Conservation (phyloP, 1,140 invertebrate species). For the Drusus annulatus region DNA sequence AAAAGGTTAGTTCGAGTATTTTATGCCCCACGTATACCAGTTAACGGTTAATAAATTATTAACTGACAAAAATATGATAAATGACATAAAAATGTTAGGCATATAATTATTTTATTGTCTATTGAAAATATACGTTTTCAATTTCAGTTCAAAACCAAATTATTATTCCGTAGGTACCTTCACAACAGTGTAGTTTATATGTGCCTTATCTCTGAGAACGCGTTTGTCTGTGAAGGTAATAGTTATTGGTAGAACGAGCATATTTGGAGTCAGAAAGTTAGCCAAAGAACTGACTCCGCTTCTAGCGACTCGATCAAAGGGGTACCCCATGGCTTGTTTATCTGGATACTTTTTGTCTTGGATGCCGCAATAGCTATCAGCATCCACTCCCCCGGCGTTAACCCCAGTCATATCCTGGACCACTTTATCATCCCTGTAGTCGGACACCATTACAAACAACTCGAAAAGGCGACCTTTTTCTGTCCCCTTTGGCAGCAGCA, state of each 20-base stretch:
- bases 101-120: too few species aligned
- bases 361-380: slow-evolving; percentile 81
- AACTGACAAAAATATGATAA: too few species aligned
- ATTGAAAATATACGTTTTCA: too few species aligned
- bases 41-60: too few species aligned
- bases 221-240: slow-evolving; percentile 67
- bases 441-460: slow-evolving; percentile 82
- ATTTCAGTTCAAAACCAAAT: too few species aligned
- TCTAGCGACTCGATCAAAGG: slow-evolving; percentile 78
- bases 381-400: slow-evolving; percentile 73
- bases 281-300: slow-evolving; percentile 66
- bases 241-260: slow-evolving; percentile 72
- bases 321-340: slow-evolving; percentile 81
- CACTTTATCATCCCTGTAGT: slow-evolving; percentile 74
- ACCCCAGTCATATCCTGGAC: slow-evolving; percentile 64
- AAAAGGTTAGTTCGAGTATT: too few species aligned
- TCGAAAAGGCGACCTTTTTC: slow-evolving; percentile 76
- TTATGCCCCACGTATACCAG: too few species aligned
- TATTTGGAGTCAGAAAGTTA: slow-evolving; percentile 80
- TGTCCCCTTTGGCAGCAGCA: slow-evolving; percentile 80
- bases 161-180: not conserved
- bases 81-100: too few species aligned
- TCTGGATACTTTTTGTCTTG: slow-evolving; percentile 82
- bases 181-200: not conserved
- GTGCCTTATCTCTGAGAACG: not conserved